Conservation (phyloP, 2,113 vertebrate genomes). For the Narcine bancroftii region DNA sequence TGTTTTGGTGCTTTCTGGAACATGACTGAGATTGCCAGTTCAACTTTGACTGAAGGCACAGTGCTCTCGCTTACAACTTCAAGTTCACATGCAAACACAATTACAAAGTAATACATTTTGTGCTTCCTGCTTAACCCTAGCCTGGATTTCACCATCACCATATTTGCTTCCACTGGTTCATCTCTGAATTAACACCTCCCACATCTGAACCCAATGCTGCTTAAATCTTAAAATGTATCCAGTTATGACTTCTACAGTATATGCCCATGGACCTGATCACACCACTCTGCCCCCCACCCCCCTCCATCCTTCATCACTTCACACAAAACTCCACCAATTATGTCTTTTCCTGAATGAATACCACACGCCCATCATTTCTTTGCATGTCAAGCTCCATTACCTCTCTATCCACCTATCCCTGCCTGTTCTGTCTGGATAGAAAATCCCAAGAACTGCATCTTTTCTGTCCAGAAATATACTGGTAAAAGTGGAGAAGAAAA, state of each 20-base stretch:
- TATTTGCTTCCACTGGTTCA: background rate
- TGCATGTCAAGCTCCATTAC: background rate
- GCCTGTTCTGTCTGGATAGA: background rate
- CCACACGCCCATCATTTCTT: background rate
- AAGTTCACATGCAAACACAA: background rate
- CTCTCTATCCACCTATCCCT: background rate
- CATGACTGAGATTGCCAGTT: background rate
- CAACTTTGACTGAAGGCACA: background rate
- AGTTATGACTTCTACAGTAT: background rate
- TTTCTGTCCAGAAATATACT: background rate
- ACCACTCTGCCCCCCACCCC: constrained; percentile 29
- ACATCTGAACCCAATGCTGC: background rate
- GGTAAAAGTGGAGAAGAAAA: background rate
- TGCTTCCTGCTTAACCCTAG: background rate
- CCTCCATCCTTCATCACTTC: no score
- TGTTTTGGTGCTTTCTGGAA: background rate
- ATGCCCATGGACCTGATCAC: constrained; percentile 37
- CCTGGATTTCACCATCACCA: background rate
- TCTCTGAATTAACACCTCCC: background rate
- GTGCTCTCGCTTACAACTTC: background rate
- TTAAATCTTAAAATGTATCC: background rate
- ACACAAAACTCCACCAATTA: background rate
- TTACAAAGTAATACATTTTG: background rate
- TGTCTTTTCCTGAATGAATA: background rate
- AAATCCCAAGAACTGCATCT: no score